A percentile compares a stretch with the other conserved stretches of the same genome.
These are phyloP conservation scores for Drosophila bocqueti DNA, from an alignment of 1,140 invertebrate genomes.

Conservation along the genomic window DNA sequence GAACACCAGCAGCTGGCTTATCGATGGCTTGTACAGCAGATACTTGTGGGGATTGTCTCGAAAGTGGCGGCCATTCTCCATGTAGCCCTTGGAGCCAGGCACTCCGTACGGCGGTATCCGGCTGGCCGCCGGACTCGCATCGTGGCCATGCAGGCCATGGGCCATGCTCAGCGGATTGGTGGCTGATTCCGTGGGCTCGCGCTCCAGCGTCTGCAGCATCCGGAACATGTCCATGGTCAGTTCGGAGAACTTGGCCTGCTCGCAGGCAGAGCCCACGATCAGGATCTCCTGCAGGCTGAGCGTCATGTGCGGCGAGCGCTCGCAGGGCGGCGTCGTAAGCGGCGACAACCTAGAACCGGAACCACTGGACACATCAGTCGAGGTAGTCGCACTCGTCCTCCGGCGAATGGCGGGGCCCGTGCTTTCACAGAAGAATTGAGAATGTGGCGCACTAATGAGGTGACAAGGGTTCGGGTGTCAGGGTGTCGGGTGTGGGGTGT, in stretches of 20 bases:
- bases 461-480: conserved; percentile 52
- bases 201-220: conserved; percentile 97
- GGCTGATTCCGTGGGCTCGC: conserved; percentile 93
- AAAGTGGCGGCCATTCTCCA: conserved; percentile 91
- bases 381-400: conserved; percentile 82
- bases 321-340: conserved; percentile 94
- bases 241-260: conserved; percentile 99
- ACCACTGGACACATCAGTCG: conserved; percentile 84
- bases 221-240: conserved; percentile 98
- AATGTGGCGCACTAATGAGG: conserved; percentile 83
- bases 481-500: conserved; percentile 12
- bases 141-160: conserved; percentile 87
- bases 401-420: conserved; percentile 78
- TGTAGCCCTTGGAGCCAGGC: conserved; percentile 87
- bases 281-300: conserved; percentile 96
- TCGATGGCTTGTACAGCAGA: conserved; percentile 97
- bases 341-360: conserved; percentile 90
- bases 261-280: conserved; percentile 96
- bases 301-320: conserved; percentile 94
- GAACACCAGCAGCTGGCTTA: conserved; percentile 97
- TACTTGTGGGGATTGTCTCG: conserved; percentile 99
- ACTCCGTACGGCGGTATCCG: conserved; percentile 88
- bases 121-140: conserved; percentile 94
- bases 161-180: conserved; percentile 79
- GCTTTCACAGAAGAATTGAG: conserved; percentile 85